Evolutionary conservation across 2,797 vertebrate species (phyloP).

Genomic region (Furcifer pardalis): DNA sequence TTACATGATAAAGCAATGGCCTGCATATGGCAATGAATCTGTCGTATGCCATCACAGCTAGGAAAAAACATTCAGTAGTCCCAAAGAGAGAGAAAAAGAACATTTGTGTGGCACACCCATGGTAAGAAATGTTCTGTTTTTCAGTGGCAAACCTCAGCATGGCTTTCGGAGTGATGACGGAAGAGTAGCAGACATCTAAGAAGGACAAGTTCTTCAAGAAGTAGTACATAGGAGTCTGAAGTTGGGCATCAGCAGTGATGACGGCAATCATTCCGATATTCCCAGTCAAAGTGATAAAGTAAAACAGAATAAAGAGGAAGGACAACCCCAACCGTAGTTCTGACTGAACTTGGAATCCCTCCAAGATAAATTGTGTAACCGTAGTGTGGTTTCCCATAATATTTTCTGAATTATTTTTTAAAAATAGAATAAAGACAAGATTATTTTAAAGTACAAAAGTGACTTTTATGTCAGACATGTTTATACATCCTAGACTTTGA

Average conservation of each 20-base stretch:
- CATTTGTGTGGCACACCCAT: conserved; percentile 54
- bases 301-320: conserved; percentile 9
- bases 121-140: conserved; percentile 49
- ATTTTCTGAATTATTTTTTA: not conserved
- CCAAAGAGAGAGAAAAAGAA: conserved; percentile 57
- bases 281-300: not conserved
- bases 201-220: conserved; percentile 49
- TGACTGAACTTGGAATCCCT: not conserved
- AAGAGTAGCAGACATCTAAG: conserved; percentile 59
- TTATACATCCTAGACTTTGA: not conserved
- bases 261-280: conserved; percentile 28
- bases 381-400: conserved; percentile 4
- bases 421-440: not conserved
- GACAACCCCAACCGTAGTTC: not conserved
- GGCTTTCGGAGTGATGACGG: conserved; percentile 53
- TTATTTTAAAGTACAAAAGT: not conserved
- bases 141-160: conserved; percentile 47
- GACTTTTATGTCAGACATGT: not conserved
- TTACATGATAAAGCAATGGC: conserved; percentile 46
- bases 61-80: conserved; percentile 52
- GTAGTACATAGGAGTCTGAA: conserved; percentile 31
- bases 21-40: conserved; percentile 53
- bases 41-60: conserved; percentile 60
- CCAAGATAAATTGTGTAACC: not conserved
- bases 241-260: not conserved